Base-by-base conservation (phyloP, 1,140 invertebrate species). In the Drosophila varians region DNA sequence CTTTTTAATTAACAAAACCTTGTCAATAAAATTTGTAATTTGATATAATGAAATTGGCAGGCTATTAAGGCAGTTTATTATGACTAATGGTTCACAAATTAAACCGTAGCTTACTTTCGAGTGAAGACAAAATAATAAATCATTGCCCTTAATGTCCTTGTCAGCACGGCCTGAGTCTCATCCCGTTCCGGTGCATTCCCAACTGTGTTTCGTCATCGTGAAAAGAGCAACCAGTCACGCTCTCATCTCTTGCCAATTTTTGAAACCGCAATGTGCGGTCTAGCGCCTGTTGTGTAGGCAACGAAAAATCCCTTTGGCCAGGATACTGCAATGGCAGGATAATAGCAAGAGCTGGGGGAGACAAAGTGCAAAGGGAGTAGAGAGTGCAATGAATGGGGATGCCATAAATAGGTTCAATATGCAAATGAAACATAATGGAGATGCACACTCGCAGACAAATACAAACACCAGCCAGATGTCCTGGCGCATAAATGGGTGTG, bases 381-480 rank as follows among this genome's bases (percentile, higher is more conserved):
- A 25, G 55, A 54, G 66, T 69, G 52, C 68, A 23, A 58, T 71
- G 69, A 71, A 52, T 62, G 68, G 70, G 70, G 56, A 42, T 72
- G 55, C 70, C 58, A 74, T 74, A 74, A 74, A 74, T 74, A 74
- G 70, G 70, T 74, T 74, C 70, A 74, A 74, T 74, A 74, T 74
- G 70, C 70, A 74, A 74, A 74, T 74, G 70, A 46, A 74, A 64
- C 70, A 74, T 74, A 74, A 74, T 74, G 70, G 70, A 56, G 51
- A 51, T 40, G 43, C 66, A 70, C 54, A 65, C 61, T 47, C 52
- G 7, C 52, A 38, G 48, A 4, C 43, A 34, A 34, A 34, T 34
- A n/a, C 28, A 11, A n/a, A 11, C 28, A 11, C 28, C 28, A 43
- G 3, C 18, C 54, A 53, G 8, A 61, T 62, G 56, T 62, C 49